These are phyloP conservation scores for Merodon equestris DNA, from an alignment of 2,888 invertebrate species.

Conservation along the genomic window DNA sequence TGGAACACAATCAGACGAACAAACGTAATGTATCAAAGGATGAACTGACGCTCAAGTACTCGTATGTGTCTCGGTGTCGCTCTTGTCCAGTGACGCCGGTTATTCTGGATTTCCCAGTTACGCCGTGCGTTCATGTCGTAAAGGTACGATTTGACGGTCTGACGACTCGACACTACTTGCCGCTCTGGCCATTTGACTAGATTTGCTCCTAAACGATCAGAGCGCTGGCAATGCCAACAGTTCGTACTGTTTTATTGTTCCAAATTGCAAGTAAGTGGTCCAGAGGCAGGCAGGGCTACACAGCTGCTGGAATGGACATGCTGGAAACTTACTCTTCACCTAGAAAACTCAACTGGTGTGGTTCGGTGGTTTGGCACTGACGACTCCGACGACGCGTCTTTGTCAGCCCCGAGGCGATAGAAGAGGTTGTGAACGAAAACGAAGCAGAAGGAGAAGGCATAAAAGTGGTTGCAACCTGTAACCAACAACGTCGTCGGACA, in stretches of 20 bases:
- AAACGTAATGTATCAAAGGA: too few species aligned
- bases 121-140: conserved; percentile 12
- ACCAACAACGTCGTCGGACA: too few species aligned
- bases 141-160: neutral
- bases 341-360: too few species aligned
- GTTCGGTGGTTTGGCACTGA: too few species aligned
- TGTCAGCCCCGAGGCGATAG: too few species aligned
- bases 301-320: neutral
- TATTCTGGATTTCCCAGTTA: conserved; percentile 61
- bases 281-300: neutral
- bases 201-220: conserved; percentile 58
- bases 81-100: conserved; percentile 17
- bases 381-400: too few species aligned
- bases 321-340: too few species aligned
- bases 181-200: conserved; percentile 54
- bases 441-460: too few species aligned
- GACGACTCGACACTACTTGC: neutral
- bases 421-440: too few species aligned
- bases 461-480: too few species aligned
- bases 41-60: too few species aligned
- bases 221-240: conserved; percentile 15
- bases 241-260: conserved; percentile 67
- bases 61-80: conserved; percentile 23
- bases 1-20: too few species aligned
- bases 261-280: conserved; percentile 38